Evolutionary conservation across 2,113 vertebrate species (phyloP), one percentile per base, ranked within the genome.

Genomic region (Limanda limanda): DNA sequence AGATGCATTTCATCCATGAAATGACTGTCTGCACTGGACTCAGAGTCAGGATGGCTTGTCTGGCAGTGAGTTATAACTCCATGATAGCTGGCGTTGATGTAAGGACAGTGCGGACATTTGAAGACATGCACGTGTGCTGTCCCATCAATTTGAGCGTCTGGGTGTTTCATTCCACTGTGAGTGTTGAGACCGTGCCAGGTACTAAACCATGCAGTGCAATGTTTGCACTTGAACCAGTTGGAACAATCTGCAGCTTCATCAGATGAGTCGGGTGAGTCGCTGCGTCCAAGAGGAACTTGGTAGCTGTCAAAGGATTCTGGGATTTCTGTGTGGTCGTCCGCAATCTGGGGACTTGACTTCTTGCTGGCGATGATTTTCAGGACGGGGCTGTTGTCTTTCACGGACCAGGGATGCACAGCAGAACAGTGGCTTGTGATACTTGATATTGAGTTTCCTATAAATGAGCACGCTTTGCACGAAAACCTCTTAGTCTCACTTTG

Each of bases 61-160:
- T 96, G 96, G 91, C 95, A 96, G 85, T 98, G 97, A 20, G 95
- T 95, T 72, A 97, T 93, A 47, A 97, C 93, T 0, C 96, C 96
- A 0, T 97, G 95, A 79, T 95, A 91, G 1, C 85, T 92, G 3
- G 94, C 96, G 64, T 98, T 97, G 58, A 97, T 94, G 40, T 98
- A 98, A 0, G 94, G 93, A 67, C 97, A 98, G 35, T 96, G 92
- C 1, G 94, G 91, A 82, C 97, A 98, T 48, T 96, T 97, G 31
- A 96, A 97, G 1, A 97, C 59, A 2, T 82, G 79, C 31, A 74
- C 0, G 0, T 18, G 24, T 3, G 4, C 56, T 40, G 14, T 12
- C 3, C 90, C 92, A 81, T 95, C 93, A 23, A 2, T 7, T 1
- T 3, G 93, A 59, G 1, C 8, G 0, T 71, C 92, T 3, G 93